Percentiles rank a stretch among this genome's conserved stretches.
These are phyloP conservation scores for Hylomyscus alleni DNA, from an alignment of 2,797 vertebrate genomes.

Conservation along the genomic window DNA sequence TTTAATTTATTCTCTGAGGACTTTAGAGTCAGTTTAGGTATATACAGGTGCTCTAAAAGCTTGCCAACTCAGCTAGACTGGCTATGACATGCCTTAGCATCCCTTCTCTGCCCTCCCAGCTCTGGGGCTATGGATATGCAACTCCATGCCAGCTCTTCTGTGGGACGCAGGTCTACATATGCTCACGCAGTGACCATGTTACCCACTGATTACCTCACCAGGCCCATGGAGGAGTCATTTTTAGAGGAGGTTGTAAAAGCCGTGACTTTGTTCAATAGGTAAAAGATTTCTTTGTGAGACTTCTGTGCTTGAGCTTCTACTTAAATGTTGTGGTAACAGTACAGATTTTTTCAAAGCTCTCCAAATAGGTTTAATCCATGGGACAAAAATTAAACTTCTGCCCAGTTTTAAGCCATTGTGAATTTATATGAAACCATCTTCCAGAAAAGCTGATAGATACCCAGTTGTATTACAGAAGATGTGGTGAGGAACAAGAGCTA, in stretches of 20 bases:
- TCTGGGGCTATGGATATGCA: not conserved
- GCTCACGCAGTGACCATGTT: not conserved
- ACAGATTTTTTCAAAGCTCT: not conserved
- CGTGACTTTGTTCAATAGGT: conserved; percentile 55
- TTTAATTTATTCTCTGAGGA: conserved; percentile 34
- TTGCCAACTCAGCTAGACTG: not conserved
- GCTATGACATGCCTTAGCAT: not conserved
- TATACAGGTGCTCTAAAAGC: not conserved
- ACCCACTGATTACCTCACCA: not conserved
- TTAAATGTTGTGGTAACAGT: conserved; percentile 63
- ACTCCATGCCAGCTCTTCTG: too few relatives aligned
- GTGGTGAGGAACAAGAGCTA: conserved; percentile 62
- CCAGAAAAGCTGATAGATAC: conserved; percentile 40
- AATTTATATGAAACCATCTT: conserved; percentile 60
- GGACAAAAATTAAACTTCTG: conserved; percentile 64
- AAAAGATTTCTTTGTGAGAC: conserved; percentile 54
- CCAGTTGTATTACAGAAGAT: conserved; percentile 8
- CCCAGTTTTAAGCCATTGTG: conserved; percentile 41
- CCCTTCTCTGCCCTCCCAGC: not conserved
- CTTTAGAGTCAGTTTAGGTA: conserved; percentile 29
- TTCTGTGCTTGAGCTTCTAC: conserved; percentile 55
- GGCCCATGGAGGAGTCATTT: not conserved
- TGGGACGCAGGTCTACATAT: not conserved
- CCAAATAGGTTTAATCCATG: conserved; percentile 60
- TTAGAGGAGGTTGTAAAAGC: conserved; percentile 59